Base-by-base conservation (phyloP, 2,888 invertebrate genomes). In the Spilarctia lutea region DNA sequence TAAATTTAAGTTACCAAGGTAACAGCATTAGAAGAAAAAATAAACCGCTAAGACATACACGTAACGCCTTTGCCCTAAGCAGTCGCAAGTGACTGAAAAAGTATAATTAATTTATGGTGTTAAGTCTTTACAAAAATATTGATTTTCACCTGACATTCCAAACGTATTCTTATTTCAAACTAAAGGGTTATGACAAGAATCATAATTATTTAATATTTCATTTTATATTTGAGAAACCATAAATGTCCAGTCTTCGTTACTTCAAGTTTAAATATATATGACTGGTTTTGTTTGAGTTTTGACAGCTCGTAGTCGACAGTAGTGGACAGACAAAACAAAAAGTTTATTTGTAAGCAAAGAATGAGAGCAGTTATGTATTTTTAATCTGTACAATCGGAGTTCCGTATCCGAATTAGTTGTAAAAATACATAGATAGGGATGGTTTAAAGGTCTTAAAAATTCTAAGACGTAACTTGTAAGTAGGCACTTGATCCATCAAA, bases 181-280 rank as follows among this genome's bases (percentile, higher is more conserved):
- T 63, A 0, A 13, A 39, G 30, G 33, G 39, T 52, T 48, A 48
- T 70, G 42, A 74, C 66, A 65, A 30, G 39, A 65, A 52, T 70
- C 42, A 65, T 48, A 65, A 30, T 48, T 27, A 65, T n/a, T 56
- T n/a, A 11, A 30, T 42, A 60, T 65, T 78, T 81, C 71, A 75
- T 74, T 73, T 65, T 67, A 73, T 68, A 68, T 67, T 30, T 75
- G 75, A 78, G 78, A 71, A 79, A n/a, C n/a, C 74, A 83, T 68
- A 65, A 77, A 71, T 80, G 81, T 78, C 85, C 87, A 87, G 87
- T 88, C 85, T 86, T 85, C 71, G 76, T 72, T 79, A 71, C 70
- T 80, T 79, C 83, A 83, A 82, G 81, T 83, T 85, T 88, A 86
- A 78, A 75, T 71, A 80, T 81, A 82, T 77, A 76, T 81, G 80